Evolutionary conservation across 2,797 vertebrate species (phyloP).

Genomic region (Lateolabrax maculatus): DNA sequence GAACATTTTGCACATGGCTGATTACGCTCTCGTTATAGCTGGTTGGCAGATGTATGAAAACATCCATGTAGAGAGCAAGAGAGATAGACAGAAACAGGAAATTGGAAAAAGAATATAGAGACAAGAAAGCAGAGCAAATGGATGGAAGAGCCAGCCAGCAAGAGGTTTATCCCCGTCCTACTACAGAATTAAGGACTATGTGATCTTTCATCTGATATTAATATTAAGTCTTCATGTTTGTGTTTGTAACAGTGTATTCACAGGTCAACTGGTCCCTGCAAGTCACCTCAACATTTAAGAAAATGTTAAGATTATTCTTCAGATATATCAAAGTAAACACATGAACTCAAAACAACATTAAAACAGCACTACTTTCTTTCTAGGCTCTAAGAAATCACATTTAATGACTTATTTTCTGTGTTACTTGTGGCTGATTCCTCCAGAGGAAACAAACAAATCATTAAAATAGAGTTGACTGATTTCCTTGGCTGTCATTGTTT

Average conservation of each 20-base stretch:
- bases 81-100: neutral
- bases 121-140: conserved; percentile 1
- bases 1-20: conserved; percentile 36
- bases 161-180: conserved; percentile 17
- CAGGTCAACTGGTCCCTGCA: neutral
- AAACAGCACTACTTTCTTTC: neutral
- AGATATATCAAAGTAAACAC: neutral
- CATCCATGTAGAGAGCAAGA: conserved; percentile 8
- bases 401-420: neutral
- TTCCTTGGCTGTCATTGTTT: neutral
- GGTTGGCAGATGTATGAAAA: conserved; percentile 17
- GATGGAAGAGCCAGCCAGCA: neutral
- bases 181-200: neutral
- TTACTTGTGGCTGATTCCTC: neutral
- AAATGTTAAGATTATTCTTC: neutral
- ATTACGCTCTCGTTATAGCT: conserved; percentile 21
- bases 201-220: conserved; percentile 3
- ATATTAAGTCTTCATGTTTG: neutral
- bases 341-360: neutral
- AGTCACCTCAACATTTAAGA: neutral
- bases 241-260: neutral
- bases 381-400: neutral
- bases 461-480: neutral
- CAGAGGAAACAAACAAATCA: neutral
- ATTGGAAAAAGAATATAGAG: neutral